A percentile compares a stretch with the other conserved stretches of the same genome.
phyloP scores from a whole-genome alignment of 2,888 invertebrate species.

The Cantharis rufa region DNA sequence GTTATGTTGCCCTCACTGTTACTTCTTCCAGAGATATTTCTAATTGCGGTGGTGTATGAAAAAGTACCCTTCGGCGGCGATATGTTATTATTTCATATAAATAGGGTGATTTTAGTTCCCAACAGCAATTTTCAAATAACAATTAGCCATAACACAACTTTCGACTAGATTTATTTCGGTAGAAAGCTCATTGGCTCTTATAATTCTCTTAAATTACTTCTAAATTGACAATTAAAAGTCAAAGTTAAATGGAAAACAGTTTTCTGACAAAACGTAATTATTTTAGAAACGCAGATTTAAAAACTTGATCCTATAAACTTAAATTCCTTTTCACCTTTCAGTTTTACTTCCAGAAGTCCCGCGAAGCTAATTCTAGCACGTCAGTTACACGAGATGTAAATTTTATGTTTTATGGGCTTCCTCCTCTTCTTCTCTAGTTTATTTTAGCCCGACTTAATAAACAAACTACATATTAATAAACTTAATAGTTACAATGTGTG shows the following conservation, averaged over 20 bases:
- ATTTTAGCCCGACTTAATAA: not conserved
- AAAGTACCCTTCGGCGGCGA: constrained; percentile 17
- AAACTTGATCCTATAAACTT: not conserved
- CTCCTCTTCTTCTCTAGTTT: not conserved
- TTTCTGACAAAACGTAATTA: not conserved
- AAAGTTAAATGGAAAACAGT: not conserved
- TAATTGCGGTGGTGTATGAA: constrained; percentile 26
- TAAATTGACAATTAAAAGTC: constrained; percentile 23
- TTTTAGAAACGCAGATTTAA: not conserved
- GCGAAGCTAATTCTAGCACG: not conserved
- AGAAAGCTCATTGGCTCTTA: constrained; percentile 19
- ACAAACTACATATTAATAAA: not conserved
- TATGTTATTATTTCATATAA: constrained; percentile 28
- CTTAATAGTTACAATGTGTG: not conserved
- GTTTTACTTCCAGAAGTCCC: not conserved
- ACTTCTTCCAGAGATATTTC: constrained; percentile 27
- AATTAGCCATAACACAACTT: not conserved
- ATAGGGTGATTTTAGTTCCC: constrained; percentile 15
- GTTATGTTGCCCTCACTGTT: constrained; percentile 12
- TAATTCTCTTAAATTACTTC: constrained; percentile 10
- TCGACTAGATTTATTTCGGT: constrained; percentile 20
- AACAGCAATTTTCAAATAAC: not conserved
- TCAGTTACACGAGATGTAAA: not conserved
- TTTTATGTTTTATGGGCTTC: not conserved
- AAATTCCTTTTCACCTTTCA: not conserved